Base-by-base conservation (phyloP, 1,140 invertebrate species). In the Pseudomyrmex flavicornis region DNA sequence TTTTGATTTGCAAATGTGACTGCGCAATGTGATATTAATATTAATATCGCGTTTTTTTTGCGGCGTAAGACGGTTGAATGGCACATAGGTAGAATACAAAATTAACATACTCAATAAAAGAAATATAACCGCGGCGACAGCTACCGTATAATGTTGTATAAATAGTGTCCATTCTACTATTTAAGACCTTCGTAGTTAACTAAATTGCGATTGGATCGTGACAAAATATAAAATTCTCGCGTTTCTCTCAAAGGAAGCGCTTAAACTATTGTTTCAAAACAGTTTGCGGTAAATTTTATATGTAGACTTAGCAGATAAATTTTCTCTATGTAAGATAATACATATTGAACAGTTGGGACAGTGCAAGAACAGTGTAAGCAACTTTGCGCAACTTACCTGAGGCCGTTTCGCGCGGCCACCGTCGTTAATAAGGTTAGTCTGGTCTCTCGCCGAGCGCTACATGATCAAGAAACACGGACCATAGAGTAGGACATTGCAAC, bases 401-500 rank as follows among this genome's bases (percentile, higher is more conserved):
- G 83, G 87, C 83, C 87, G 68, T 74, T 73, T 85, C 84, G 88
- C 82, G 80, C 74, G 86, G 84, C 56, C 74, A 85, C 50, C 74
- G 52, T 69, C 80, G 87, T 89, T 89, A 88, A 89, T 88, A 88
- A 89, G 88, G 88, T 89, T 88, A 89, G 74, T 77, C 72, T 56
- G 62, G 72, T 68, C 82, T 68, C 82, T 35, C 76, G 89, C 87
- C 50, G 12, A 52, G 50, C 50, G 50, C 50, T 13, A 85, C 86
- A 86, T 89, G 88, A 88, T 86, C 87, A 87, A 82, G 85, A 84
- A 89, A 89, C 85, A 82, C 76, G 75, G 61, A 79, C 84, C 88
- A 84, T 83, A 87, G 79, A 74, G 89, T 89, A 89, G 84, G 84
- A 90, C 85, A 89, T 90, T 89, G 85, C 87, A 88, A 89, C 91